A percentile compares a stretch with the other conserved stretches of the same genome.
These are phyloP conservation scores for Prosapia bicincta DNA, from an alignment of 2,888 invertebrate species.

Conservation along the genomic window DNA sequence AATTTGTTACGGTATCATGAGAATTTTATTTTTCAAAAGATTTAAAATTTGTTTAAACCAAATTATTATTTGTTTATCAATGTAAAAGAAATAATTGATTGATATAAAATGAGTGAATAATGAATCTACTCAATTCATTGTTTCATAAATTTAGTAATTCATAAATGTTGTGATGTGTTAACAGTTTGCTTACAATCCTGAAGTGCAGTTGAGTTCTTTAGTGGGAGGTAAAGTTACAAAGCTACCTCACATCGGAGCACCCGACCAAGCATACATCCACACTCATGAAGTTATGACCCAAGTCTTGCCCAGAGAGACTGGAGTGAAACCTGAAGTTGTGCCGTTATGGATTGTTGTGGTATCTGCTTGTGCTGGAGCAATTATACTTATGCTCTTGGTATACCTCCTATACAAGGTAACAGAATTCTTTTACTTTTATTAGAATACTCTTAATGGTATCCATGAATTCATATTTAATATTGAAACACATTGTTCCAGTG, in stretches of 20 bases:
- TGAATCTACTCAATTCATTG: no score
- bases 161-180: slow-evolving; percentile 28
- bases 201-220: slow-evolving; percentile 72
- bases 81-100: no score
- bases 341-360: slow-evolving; percentile 85
- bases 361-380: slow-evolving; percentile 76
- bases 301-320: slow-evolving; percentile 60
- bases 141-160: no score
- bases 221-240: slow-evolving; percentile 68
- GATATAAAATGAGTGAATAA: no score
- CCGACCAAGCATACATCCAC: slow-evolving; percentile 57
- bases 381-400: slow-evolving; percentile 73
- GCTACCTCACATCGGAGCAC: slow-evolving; percentile 67
- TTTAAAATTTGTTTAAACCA: no score
- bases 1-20: no score
- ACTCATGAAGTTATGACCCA: slow-evolving; percentile 70
- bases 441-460: no score
- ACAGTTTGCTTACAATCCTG: slow-evolving; percentile 49
- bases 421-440: no score
- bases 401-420: slow-evolving; percentile 77
- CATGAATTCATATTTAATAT: no score
- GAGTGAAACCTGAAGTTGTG: slow-evolving; percentile 63
- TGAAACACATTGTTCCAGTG: no score
- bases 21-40: no score
- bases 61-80: no score